Evolutionary conservation across 1,140 invertebrate genomes (phyloP).

Genomic region (Bombus haemorrhoidalis): DNA sequence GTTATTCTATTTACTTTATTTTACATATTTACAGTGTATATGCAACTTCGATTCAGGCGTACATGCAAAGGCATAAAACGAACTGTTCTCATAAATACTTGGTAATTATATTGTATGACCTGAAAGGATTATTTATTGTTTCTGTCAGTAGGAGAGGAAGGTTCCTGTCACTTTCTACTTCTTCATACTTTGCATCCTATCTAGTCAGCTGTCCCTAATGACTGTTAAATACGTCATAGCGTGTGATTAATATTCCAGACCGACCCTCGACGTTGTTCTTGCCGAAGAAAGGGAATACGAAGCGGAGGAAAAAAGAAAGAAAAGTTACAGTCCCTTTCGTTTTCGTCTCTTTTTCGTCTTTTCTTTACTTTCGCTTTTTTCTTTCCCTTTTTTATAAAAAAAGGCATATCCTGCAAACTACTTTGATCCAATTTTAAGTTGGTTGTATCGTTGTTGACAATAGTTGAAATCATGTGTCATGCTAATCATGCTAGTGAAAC

Average conservation of each 20-base stretch:
- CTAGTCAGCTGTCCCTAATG: conserved; percentile 59
- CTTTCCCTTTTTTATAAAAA: neutral
- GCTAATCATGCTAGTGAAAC: neutral
- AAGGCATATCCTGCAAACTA: no score
- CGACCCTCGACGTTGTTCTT: conserved; percentile 12
- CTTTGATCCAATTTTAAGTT: neutral
- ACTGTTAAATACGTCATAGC: conserved; percentile 58
- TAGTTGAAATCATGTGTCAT: neutral
- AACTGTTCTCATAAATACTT: conserved; percentile 3
- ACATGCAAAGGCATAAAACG: neutral
- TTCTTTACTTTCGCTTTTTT: neutral
- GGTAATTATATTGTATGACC: conserved; percentile 13
- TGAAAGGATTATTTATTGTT: conserved; percentile 42
- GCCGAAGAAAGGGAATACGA: neutral
- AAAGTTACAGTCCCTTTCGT: neutral
- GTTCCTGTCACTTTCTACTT: conserved; percentile 49
- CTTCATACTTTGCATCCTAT: conserved; percentile 36
- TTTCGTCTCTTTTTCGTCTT: neutral
- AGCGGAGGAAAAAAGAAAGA: neutral
- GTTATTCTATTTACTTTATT: neutral
- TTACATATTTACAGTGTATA: neutral
- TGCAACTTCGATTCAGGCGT: no score
- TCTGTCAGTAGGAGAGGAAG: conserved; percentile 24
- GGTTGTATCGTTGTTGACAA: neutral
- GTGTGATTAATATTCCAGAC: conserved; percentile 64